Evolutionary conservation across 2,113 vertebrate genomes (phyloP).

Genomic region (Coturnix japonica): DNA sequence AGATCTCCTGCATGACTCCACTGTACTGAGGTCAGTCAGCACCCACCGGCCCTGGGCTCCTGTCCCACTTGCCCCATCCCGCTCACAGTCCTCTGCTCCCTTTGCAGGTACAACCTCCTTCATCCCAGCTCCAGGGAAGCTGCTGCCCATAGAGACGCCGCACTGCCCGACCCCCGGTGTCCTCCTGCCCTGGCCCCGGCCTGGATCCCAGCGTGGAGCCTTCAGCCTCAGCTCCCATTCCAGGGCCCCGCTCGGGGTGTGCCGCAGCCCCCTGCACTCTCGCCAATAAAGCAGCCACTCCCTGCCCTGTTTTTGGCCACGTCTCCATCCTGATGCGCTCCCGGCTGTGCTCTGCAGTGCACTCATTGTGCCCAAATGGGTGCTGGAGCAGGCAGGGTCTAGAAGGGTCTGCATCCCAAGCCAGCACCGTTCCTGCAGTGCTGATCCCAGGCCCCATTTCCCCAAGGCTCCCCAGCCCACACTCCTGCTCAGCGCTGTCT

Average conservation of each 20-base stretch:
- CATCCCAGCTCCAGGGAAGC: slow-evolving; percentile 12
- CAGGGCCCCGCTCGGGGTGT: neutral
- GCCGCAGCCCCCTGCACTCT: neutral
- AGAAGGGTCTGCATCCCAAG: neutral
- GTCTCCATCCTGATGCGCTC: neutral
- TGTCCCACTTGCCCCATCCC: fast-evolving
- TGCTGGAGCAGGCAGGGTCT: fast-evolving
- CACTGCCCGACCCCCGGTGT: neutral
- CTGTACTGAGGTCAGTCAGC: slow-evolving; percentile 38
- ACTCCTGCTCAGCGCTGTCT: neutral
- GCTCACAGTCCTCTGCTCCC: neutral
- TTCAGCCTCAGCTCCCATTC: slow-evolving; percentile 30
- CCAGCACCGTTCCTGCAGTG: neutral
- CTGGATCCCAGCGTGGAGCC: neutral
- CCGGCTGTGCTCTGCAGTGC: neutral
- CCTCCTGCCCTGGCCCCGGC: fast-evolving
- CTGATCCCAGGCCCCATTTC: neutral
- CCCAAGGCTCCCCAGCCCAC: neutral
- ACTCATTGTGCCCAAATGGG: no score
- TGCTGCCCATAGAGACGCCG: neutral
- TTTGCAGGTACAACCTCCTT: neutral
- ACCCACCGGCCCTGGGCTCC: neutral
- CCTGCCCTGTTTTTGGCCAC: fast-evolving
- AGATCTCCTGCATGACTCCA: slow-evolving; percentile 2
- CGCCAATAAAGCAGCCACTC: slow-evolving; percentile 64